Conservation (phyloP, 1,140 invertebrate species). For the Bombus confusus region DNA sequence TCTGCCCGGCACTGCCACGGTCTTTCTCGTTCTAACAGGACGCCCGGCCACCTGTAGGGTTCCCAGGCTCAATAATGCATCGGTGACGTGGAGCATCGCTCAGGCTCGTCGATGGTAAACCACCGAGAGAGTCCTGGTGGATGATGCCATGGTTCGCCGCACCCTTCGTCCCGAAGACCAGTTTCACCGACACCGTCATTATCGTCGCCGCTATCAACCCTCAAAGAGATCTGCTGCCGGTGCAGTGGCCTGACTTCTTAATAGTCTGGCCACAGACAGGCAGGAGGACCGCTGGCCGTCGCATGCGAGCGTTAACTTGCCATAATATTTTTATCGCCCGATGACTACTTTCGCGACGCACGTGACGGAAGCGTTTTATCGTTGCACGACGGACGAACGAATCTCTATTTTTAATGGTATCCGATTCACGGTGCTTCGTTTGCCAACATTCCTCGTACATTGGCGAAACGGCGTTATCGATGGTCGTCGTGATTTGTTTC, state of each 20-base stretch:
- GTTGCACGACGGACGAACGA: not conserved
- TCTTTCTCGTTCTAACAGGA: constrained; percentile 71
- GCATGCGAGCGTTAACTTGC: constrained; percentile 55
- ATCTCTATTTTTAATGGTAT: not conserved
- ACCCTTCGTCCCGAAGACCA: constrained; percentile 42
- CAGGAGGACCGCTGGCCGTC: not conserved
- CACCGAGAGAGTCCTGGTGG: constrained; percentile 54
- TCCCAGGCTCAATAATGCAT: constrained; percentile 80
- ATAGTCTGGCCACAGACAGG: constrained; percentile 28
- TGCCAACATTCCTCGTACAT: too few species aligned
- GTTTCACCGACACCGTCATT: constrained; percentile 39
- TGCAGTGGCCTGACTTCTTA: constrained; percentile 56
- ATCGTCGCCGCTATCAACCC: constrained; percentile 20
- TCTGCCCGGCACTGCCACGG: constrained; percentile 43
- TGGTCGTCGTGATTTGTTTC: too few species aligned
- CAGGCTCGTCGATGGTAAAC: constrained; percentile 66
- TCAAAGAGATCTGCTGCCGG: constrained; percentile 38
- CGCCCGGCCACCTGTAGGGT: constrained; percentile 74
- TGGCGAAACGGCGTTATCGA: too few species aligned
- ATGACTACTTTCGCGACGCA: constrained; percentile 26
- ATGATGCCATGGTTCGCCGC: constrained; percentile 44
- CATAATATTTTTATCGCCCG: constrained; percentile 69
- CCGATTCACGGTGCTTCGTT: not conserved
- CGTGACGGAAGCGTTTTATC: not conserved
- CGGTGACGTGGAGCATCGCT: constrained; percentile 71